phyloP scores from a whole-genome alignment of 1,140 invertebrate species.

The Chironomus tepperi region DNA sequence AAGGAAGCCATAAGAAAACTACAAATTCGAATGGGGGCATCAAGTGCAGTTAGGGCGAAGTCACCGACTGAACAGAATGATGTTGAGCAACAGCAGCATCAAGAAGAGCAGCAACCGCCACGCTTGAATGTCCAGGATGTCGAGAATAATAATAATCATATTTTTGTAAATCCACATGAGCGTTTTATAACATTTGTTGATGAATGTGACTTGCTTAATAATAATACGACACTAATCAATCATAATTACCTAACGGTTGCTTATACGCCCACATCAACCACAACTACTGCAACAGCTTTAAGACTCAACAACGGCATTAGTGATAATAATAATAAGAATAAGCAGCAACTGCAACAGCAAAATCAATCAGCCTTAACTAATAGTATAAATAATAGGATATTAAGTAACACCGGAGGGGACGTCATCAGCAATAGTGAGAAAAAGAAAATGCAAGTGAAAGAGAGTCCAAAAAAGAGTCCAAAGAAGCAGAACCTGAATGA shows the following conservation, averaged over 20 bases:
- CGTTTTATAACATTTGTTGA: not conserved
- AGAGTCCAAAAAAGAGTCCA: conserved; percentile 13
- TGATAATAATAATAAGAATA: not conserved
- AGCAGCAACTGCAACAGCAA: not conserved
- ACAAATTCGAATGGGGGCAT: not conserved
- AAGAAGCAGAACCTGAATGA: not conserved
- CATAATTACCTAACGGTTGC: not conserved
- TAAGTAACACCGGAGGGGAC: not conserved
- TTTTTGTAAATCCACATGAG: conserved; percentile 6
- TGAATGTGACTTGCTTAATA: conserved; percentile 9
- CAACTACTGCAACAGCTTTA: not conserved
- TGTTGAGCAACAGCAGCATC: not conserved
- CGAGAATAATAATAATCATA: conserved; percentile 12
- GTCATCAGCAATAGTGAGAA: not conserved
- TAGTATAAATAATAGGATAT: not conserved
- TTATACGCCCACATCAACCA: not conserved
- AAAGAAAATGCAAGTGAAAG: not conserved
- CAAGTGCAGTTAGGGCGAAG: not conserved
- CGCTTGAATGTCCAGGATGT: conserved; percentile 8
- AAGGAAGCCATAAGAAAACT: not conserved
- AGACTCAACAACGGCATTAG: not conserved
- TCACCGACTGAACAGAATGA: not conserved
- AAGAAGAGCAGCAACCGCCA: not conserved
- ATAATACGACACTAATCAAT: not conserved
- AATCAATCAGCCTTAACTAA: not conserved